Evolutionary conservation across 2,113 vertebrate species (phyloP).

Genomic region (Pseudopodoces humilis): DNA sequence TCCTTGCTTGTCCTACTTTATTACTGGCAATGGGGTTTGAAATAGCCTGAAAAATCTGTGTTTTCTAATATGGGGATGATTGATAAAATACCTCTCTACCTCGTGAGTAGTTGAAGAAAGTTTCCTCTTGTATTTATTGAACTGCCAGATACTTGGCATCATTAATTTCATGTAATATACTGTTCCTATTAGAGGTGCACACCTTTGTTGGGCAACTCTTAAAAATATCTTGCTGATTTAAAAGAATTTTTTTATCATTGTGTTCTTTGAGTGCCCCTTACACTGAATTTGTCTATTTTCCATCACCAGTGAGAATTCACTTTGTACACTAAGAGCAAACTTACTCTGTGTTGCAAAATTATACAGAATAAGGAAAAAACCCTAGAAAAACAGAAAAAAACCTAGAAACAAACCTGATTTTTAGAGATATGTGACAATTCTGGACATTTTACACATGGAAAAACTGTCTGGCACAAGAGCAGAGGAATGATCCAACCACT

Average conservation of each 20-base stretch:
- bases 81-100: neutral
- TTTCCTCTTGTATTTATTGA: neutral
- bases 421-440: neutral
- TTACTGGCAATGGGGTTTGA: neutral
- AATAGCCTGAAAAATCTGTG: neutral
- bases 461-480: neutral
- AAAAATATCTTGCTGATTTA: neutral
- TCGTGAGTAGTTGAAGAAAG: neutral
- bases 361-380: neutral
- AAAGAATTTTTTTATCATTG: neutral
- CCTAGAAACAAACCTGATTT: neutral
- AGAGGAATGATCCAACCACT: neutral
- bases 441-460: neutral
- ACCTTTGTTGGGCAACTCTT: neutral
- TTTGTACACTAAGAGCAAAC: neutral
- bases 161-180: neutral
- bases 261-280: accelerated
- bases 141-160: neutral
- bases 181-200: accelerated
- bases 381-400: neutral
- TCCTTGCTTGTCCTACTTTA: neutral
- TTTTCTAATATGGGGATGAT: neutral
- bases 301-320: neutral
- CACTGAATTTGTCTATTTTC: neutral
- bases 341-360: neutral